Evolutionary conservation across 2,113 vertebrate species (phyloP), one percentile per base, ranked within the genome.

Genomic region (Catharus fuscescens): DNA sequence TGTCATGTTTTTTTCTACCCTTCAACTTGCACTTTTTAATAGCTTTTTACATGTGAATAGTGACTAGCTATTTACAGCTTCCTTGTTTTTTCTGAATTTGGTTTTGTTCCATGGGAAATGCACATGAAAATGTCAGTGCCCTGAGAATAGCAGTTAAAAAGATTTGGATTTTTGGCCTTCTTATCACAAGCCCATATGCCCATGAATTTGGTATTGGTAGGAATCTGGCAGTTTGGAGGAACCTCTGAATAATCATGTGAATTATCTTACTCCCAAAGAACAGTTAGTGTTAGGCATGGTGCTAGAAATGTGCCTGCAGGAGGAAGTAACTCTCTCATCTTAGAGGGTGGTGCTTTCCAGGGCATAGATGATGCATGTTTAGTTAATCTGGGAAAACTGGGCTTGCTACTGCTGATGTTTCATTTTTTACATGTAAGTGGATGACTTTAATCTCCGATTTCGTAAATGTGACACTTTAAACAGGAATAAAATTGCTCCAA

Each of bases 51-150:
- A 5, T 66, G 11, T 79, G 53, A 53, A 50, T 86, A 45, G 60
- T 83, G 71, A 70, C 56, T 82, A 42, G 71, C 60, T 91, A 38
- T 92, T 91, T 84, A 52, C 69, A 74, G 59, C 69, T 93, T 91
- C 20, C 44, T 86, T n/a, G 32, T 34, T 54, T 71, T 88, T 61
- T 44, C n/a, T 70, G 18, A 47, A 52, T 80, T 88, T 70, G 24
- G 18, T 93, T 93, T 90, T 0, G 1, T 94, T 91, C 34, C 36
- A 20, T 48, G 54, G 78, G n/a, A 38, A 88, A 38, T 69, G 26
- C 18, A 8, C 2, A 5, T 1, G 3, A 70, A 73, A 89, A 77
- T 60, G 31, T 12, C 52, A 60, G 1, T 0, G 1, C 34, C 28
- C 14, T 67, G 76, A 34, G 71, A 79, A 56, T 7, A 56, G 34